phyloP scores from a whole-genome alignment of 2,113 vertebrate species.

The Clarias macrocephalus region DNA sequence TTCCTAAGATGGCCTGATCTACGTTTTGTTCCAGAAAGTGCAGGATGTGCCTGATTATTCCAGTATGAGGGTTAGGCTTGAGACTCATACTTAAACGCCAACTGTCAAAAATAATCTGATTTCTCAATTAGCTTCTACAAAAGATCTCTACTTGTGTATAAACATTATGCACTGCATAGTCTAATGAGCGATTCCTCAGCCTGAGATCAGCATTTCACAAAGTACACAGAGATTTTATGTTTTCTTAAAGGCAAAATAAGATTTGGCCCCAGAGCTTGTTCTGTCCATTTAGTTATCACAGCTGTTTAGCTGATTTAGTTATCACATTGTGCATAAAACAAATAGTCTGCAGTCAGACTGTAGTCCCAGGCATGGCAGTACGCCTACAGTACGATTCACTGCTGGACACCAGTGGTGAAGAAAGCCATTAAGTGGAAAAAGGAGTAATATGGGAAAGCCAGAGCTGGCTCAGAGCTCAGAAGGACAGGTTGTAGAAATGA shows the following conservation, averaged over 20 bases:
- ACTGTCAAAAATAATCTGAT: not conserved
- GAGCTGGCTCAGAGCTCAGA: no score
- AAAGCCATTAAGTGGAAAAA: no score
- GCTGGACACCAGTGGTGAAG: no score
- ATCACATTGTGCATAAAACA: no score
- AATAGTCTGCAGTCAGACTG: not conserved
- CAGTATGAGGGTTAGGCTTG: not conserved
- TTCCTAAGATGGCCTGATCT: not conserved
- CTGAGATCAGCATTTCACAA: not conserved
- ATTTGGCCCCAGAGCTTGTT: not conserved
- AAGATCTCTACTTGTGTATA: not conserved
- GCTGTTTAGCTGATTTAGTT: no score
- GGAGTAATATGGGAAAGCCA: no score
- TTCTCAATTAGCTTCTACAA: not conserved
- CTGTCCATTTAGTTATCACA: not conserved
- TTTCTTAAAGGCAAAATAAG: conserved; percentile 1
- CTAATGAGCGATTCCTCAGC: not conserved
- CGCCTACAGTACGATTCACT: no score
- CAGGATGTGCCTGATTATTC: not conserved
- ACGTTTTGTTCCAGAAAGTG: not conserved
- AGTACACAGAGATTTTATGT: not conserved
- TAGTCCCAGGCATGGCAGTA: no score
- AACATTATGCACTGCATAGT: not conserved
- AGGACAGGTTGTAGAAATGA: no score
- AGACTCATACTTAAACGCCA: not conserved